Evolutionary conservation across 2,797 vertebrate genomes (phyloP).

Genomic region (Bradypodion ventrale): DNA sequence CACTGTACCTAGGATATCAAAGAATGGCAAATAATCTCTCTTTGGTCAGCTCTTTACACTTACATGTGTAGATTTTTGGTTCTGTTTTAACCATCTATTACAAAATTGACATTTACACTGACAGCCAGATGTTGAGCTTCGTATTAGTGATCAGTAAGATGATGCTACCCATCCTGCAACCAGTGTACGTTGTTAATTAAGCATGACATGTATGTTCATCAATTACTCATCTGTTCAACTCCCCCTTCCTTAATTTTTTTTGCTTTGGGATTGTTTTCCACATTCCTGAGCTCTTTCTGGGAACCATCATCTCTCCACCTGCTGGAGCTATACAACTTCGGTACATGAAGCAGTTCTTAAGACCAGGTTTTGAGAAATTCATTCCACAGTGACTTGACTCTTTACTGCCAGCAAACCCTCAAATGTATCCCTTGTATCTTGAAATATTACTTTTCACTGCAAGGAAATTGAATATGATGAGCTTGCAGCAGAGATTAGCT

Average conservation of each 20-base stretch:
- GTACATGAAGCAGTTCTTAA: conserved; percentile 11
- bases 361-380: not conserved
- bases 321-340: conserved; percentile 49
- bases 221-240: conserved; percentile 57
- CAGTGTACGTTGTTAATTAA: conserved; percentile 63
- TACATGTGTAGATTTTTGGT: conserved; percentile 51
- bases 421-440: not conserved
- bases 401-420: not conserved
- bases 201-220: conserved; percentile 68
- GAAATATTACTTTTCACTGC: conserved; percentile 24
- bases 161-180: conserved; percentile 62
- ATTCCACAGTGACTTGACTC: not conserved
- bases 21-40: conserved; percentile 29
- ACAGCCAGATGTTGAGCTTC: conserved; percentile 79
- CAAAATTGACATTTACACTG: conserved; percentile 56
- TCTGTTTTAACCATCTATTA: conserved; percentile 63
- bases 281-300: conserved; percentile 54
- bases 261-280: conserved; percentile 77
- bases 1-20: conserved; percentile 14
- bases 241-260: conserved; percentile 74
- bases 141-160: conserved; percentile 64
- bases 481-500: conserved; percentile 13
- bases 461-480: conserved; percentile 34
- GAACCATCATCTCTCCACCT: conserved; percentile 76
- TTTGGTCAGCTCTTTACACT: conserved; percentile 37